phyloP scores from a whole-genome alignment of 2,888 invertebrate species.

The Dryococelus australis region DNA sequence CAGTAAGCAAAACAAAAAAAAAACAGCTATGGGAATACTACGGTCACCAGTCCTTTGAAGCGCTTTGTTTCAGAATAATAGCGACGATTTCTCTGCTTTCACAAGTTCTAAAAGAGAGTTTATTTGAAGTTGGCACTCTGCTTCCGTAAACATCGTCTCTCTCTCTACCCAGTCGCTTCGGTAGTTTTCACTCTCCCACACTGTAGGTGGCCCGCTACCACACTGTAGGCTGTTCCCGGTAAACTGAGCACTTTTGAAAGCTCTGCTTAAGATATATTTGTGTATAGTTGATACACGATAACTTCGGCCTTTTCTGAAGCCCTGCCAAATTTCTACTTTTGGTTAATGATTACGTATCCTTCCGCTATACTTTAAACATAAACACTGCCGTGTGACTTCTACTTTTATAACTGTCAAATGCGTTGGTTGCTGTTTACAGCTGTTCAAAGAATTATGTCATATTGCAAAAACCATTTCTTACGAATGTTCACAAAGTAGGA shows the following conservation, averaged over 20 bases:
- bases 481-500: too few species aligned
- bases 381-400: too few species aligned
- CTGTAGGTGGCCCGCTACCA: not conserved
- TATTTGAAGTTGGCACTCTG: not conserved
- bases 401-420: too few species aligned
- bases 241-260: not conserved
- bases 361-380: too few species aligned
- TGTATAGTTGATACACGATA: too few species aligned
- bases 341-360: too few species aligned
- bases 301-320: too few species aligned
- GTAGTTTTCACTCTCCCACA: not conserved
- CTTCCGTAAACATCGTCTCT: not conserved
- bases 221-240: not conserved
- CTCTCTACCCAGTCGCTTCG: not conserved
- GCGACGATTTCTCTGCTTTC: constrained; percentile 1
- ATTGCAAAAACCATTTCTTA: too few species aligned
- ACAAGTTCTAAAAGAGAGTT: not conserved
- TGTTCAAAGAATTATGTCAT: too few species aligned
- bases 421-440: too few species aligned
- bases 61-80: not conserved
- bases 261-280: too few species aligned
- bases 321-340: too few species aligned
- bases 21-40: not conserved
- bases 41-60: not conserved
- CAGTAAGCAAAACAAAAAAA: not conserved